Conservation (phyloP, 2,113 vertebrate genomes). For the Datnioides undecimradiatus region DNA sequence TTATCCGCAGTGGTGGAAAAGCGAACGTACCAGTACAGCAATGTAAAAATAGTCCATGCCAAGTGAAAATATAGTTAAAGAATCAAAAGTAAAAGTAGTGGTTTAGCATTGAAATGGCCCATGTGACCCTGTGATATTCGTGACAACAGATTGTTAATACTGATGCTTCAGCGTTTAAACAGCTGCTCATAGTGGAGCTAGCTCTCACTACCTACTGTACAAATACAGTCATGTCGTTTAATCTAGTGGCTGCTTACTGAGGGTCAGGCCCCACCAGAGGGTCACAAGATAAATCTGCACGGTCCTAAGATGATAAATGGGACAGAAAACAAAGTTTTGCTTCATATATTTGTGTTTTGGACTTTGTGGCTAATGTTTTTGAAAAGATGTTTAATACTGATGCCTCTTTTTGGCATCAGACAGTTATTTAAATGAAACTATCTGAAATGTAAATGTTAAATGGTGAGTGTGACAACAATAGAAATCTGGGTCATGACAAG, state of each 20-base stretch:
- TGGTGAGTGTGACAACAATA: no score
- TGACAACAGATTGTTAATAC: neutral
- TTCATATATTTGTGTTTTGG: neutral
- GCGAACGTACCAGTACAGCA: neutral
- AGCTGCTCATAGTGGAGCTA: no score
- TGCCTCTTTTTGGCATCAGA: no score
- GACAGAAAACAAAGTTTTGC: neutral
- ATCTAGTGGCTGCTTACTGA: neutral
- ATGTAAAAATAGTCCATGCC: neutral
- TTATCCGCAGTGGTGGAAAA: neutral
- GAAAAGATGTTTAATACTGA: no score
- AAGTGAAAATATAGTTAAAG: neutral
- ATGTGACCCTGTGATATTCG: neutral
- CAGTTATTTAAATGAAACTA: no score
- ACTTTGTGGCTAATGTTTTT: no score
- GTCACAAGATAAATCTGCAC: neutral
- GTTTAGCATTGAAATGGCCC: neutral
- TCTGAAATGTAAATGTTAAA: no score
- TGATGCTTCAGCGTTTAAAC: no score
- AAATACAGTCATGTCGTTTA: neutral
- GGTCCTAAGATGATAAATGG: neutral
- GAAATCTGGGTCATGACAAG: no score
- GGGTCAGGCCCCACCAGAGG: neutral
- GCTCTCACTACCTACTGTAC: neutral
- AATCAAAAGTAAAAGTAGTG: neutral